Base-by-base conservation (phyloP, 2,113 vertebrate species). In the Scytalopus superciliaris region DNA sequence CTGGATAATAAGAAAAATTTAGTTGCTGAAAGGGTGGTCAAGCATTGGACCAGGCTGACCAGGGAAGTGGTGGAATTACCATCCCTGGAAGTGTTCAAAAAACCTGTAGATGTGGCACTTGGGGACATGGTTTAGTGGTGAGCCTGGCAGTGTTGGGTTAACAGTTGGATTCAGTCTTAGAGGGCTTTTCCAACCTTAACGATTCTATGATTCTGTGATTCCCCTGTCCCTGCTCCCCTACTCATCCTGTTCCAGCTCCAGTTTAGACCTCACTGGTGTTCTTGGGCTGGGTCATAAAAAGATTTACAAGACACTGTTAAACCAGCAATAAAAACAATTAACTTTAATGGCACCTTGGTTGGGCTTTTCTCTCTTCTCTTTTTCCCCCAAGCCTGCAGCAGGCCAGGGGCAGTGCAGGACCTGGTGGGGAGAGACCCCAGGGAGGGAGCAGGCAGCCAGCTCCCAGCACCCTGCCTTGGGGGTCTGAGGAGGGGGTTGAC, bases 221-320 rank as follows among this genome's bases (percentile, higher is more conserved):
- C 68, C 27, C 44, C 35, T 28, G 22, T 49, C 85, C 84, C 56
- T 3, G 0, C 35, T 87, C 49, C 59, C 19, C 62, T 67, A 42
- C 88, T 94, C 94, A 84, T 93, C 92, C 72, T 25, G 17, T 47
- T 83, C 56, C 57, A 40, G 14, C 83, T 88, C 67, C 42, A 42
- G 70, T 84, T 93, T 68, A 93, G 96, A 85, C 80, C 83, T 95
- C 91, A 78, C 66, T 49, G 19, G 89, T 89, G 91, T 97, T 98
- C 97, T 91, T 86, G 62, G 94, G 81, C 89, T 96, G 80, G 72
- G 11, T 93, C 68, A 10, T 98, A 98, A 98, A 98, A 97, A 89
- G 95, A 93, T 98, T 98, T 98, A 98, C 98, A 98, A 97, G 98
- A 97, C 91, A 94, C 83, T 94, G 94, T 98, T 97, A 98, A 98